phyloP scores from a whole-genome alignment of 30 jellyfish, hydroid and myxozoan species.

The Aurelia aurita complex sp. Pacific region DNA sequence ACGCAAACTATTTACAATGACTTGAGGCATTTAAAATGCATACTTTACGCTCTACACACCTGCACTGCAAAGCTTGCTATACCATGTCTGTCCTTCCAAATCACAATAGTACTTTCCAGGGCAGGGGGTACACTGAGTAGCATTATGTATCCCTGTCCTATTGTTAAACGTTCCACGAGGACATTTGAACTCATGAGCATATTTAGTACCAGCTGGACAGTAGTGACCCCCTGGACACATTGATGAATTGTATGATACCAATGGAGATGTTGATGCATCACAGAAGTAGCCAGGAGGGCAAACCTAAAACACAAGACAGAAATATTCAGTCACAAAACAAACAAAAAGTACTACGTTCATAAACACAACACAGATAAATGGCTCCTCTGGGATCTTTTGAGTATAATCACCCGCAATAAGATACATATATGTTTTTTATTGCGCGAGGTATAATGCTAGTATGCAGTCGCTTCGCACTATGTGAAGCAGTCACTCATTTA shows the following conservation, averaged over 20 bases:
- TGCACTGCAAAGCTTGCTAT: conserved; percentile 79
- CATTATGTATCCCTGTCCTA: conserved; percentile 70
- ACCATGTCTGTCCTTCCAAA: conserved; percentile 79
- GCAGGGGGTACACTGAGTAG: conserved; percentile 91
- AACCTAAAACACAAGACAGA: conserved; percentile 36
- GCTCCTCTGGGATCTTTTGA: too few species aligned
- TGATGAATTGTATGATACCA: conserved; percentile 59
- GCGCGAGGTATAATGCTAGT: too few species aligned
- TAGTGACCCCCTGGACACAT: conserved; percentile 94
- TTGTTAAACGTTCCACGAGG: conserved; percentile 98
- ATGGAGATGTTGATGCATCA: conserved; percentile 73
- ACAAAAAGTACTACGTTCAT: too few species aligned
- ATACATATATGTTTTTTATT: too few species aligned
- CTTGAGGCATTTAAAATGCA: not conserved
- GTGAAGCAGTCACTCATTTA: too few species aligned
- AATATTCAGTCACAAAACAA: not conserved
- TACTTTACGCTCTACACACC: conserved; percentile 40
- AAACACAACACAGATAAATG: too few species aligned
- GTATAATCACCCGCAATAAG: too few species aligned
- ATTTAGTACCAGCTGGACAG: conserved; percentile 91
- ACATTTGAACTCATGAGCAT: conserved; percentile 82
- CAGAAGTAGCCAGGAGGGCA: conserved; percentile 98
- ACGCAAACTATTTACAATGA: too few species aligned
- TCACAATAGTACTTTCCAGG: conserved; percentile 96
- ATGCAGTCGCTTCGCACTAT: too few species aligned